Evolutionary conservation across 2,113 vertebrate genomes (phyloP).

Genomic region (Tragelaphus imberbis): DNA sequence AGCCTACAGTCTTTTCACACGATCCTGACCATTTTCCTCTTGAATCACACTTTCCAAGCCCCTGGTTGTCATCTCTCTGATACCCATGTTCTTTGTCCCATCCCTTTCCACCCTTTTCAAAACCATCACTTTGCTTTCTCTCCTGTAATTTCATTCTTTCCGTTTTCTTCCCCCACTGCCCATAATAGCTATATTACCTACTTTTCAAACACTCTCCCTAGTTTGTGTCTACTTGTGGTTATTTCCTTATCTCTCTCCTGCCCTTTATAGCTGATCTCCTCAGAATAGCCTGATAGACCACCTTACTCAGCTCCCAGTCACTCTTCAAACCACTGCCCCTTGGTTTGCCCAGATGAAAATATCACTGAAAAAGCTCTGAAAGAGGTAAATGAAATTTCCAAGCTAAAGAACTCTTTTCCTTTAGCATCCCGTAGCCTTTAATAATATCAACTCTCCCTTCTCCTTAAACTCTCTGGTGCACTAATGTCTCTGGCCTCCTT

Average conservation of each 20-base stretch:
- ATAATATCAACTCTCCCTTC: background rate
- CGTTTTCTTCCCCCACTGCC: background rate
- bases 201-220: background rate
- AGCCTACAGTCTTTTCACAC: background rate
- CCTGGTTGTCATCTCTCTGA: background rate
- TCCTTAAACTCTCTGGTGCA: background rate
- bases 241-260: background rate
- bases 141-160: background rate
- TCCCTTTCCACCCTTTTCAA: background rate
- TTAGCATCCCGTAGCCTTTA: background rate
- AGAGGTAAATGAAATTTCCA: background rate
- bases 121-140: background rate
- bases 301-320: background rate
- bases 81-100: background rate
- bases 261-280: background rate
- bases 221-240: background rate
- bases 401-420: background rate
- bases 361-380: background rate
- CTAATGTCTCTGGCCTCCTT: background rate
- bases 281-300: background rate
- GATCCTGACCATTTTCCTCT: background rate
- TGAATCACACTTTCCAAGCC: background rate
- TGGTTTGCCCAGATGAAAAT: background rate
- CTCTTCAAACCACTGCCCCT: background rate
- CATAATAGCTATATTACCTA: background rate